phyloP scores from a whole-genome alignment of 2,113 vertebrate genomes.

The Gnathonemus longibarbis region DNA sequence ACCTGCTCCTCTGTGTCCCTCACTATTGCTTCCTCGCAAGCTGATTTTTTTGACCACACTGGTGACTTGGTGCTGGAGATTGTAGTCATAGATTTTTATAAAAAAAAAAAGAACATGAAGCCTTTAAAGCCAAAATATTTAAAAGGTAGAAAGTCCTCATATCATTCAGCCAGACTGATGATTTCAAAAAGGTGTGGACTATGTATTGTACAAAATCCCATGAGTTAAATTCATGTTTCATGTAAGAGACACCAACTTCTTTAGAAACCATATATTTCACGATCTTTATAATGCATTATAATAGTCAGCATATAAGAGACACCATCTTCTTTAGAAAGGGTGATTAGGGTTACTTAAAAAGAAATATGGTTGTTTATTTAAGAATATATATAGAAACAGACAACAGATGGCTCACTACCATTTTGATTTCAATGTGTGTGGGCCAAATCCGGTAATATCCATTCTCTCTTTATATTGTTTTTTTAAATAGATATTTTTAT shows the following conservation, averaged over 20 bases:
- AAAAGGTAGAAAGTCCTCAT: not conserved
- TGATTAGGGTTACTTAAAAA: not conserved
- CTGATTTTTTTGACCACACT: not conserved
- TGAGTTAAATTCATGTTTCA: not conserved
- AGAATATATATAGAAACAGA: not conserved
- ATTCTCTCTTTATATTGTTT: not conserved
- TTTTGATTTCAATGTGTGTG: not conserved
- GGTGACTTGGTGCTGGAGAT: not conserved
- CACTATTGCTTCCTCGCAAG: not conserved
- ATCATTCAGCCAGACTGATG: not conserved
- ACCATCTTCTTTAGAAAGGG: not conserved
- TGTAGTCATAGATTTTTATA: not conserved
- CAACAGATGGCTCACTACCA: not conserved
- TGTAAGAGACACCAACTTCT: not conserved
- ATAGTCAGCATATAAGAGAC: not conserved
- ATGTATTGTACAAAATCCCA: not conserved
- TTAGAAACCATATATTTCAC: not conserved
- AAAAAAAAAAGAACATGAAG: not conserved
- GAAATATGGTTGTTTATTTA: not conserved
- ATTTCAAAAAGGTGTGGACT: not conserved
- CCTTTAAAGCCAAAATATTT: not conserved
- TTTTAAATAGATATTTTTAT: not conserved
- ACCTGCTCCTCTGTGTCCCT: not conserved
- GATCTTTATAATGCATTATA: too few species aligned
- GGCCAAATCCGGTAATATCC: not conserved